These are phyloP conservation scores for Athene noctua DNA, from an alignment of 2,113 vertebrate genomes.

Conservation along the genomic window DNA sequence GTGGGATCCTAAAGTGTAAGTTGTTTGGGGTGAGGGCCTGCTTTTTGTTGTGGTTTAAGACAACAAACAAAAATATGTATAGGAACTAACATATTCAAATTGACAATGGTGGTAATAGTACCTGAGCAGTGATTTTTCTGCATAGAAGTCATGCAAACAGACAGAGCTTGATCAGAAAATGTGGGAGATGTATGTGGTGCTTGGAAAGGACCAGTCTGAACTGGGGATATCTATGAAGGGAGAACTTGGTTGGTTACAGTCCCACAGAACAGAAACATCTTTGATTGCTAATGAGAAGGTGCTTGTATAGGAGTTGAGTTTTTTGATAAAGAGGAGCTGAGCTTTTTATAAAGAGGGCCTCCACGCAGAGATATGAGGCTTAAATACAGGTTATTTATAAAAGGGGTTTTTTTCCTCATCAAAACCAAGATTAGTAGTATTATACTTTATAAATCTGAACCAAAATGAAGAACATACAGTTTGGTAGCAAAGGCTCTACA, in stretches of 20 bases:
- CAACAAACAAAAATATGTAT: accelerated
- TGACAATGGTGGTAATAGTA: background rate
- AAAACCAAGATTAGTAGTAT: background rate
- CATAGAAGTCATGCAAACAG: background rate
- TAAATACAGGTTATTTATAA: background rate
- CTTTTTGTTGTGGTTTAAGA: background rate
- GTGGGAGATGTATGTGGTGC: background rate
- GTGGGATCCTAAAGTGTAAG: background rate
- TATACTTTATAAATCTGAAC: background rate
- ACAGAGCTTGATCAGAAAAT: background rate
- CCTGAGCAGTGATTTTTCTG: background rate
- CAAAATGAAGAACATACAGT: background rate
- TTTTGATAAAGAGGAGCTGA: background rate
- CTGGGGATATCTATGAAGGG: background rate
- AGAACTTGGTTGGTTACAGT: background rate
- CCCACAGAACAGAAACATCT: background rate
- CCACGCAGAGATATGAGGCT: background rate
- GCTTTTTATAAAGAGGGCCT: background rate
- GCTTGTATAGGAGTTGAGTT: background rate
- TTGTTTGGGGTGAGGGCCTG: background rate
- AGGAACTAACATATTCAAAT: background rate
- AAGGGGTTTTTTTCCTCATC: background rate
- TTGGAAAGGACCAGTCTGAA: background rate
- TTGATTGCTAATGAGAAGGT: background rate
- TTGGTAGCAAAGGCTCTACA: background rate